Percentiles rank a stretch among this genome's conserved stretches.
phyloP scores from a whole-genome alignment of 2,113 vertebrate species.

The Camelus dromedarius region DNA sequence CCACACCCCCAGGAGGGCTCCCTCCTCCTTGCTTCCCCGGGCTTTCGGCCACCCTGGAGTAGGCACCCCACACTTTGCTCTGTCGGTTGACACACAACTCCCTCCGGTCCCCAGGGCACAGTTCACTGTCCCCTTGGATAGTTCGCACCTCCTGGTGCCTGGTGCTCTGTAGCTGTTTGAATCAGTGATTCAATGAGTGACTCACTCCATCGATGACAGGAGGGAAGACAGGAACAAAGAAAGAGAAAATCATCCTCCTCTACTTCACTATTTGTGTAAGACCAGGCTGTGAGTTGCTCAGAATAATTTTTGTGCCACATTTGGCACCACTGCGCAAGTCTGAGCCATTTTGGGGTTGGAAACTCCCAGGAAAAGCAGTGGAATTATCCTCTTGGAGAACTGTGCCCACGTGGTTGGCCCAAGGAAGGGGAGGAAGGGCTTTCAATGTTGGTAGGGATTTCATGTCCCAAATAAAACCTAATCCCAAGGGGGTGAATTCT shows the following conservation, averaged over 20 bases:
- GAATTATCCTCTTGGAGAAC: slow-evolving; percentile 42
- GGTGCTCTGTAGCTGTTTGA: not conserved
- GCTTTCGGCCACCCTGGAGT: not conserved
- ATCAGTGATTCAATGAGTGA: slow-evolving; percentile 35
- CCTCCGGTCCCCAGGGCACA: not conserved
- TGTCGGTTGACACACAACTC: not conserved
- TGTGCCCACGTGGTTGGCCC: not conserved
- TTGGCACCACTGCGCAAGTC: slow-evolving; percentile 46
- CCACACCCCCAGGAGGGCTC: too few relatives aligned
- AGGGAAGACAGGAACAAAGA: not conserved
- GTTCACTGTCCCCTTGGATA: not conserved
- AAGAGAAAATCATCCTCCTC: slow-evolving; percentile 15
- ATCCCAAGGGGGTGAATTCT: not conserved
- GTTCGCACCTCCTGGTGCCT: not conserved
- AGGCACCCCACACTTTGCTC: not conserved
- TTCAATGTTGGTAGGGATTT: not conserved
- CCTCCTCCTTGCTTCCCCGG: not conserved
- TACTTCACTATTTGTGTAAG: slow-evolving; percentile 33
- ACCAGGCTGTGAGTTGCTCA: slow-evolving; percentile 36
- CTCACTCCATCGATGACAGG: not conserved
- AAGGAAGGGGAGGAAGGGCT: not conserved
- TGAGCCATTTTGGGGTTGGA: slow-evolving; percentile 54
- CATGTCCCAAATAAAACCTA: not conserved
- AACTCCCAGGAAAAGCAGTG: slow-evolving; percentile 19
- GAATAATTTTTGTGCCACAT: slow-evolving; percentile 7